A percentile compares a stretch with the other conserved stretches of the same genome.
Conservation (phyloP, 2,888 invertebrate genomes). For the Epistrophe eligans region DNA sequence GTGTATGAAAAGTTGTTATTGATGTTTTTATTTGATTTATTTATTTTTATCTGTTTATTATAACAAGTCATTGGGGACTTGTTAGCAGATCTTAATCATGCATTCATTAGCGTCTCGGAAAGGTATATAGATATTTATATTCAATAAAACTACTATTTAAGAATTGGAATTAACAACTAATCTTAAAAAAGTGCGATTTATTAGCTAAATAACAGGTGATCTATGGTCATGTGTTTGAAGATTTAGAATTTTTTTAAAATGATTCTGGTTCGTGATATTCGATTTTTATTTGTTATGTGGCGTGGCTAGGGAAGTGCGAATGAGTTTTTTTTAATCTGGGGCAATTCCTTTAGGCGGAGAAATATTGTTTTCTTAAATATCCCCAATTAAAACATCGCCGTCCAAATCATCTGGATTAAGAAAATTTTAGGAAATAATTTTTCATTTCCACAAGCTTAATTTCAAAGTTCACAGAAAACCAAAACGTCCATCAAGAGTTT, state of each 20-base stretch:
- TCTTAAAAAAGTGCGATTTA: slow-evolving; percentile 6
- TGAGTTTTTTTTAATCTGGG: no score
- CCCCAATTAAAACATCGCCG: no score
- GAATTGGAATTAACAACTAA: not conserved
- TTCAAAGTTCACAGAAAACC: no score
- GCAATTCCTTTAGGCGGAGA: no score
- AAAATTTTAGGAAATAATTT: no score
- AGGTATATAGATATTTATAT: not conserved
- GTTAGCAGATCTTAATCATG: slow-evolving; percentile 5
- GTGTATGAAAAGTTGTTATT: not conserved
- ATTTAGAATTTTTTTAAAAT: not conserved
- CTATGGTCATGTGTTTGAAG: not conserved
- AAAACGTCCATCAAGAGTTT: no score
- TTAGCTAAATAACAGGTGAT: slow-evolving; percentile 11
- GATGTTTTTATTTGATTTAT: slow-evolving; percentile 11
- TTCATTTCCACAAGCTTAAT: no score
- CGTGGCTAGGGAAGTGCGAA: no score
- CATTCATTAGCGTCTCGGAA: slow-evolving; percentile 6
- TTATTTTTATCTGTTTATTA: slow-evolving; percentile 13
- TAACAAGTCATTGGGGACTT: not conserved
- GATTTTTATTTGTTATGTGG: not conserved
- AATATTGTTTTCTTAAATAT: no score
- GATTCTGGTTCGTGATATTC: not conserved
- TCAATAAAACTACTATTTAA: slow-evolving; percentile 6
- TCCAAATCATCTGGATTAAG: no score